These are phyloP conservation scores for Conus canariensis DNA, from an alignment of 2,888 invertebrate species.

Conservation along the genomic window DNA sequence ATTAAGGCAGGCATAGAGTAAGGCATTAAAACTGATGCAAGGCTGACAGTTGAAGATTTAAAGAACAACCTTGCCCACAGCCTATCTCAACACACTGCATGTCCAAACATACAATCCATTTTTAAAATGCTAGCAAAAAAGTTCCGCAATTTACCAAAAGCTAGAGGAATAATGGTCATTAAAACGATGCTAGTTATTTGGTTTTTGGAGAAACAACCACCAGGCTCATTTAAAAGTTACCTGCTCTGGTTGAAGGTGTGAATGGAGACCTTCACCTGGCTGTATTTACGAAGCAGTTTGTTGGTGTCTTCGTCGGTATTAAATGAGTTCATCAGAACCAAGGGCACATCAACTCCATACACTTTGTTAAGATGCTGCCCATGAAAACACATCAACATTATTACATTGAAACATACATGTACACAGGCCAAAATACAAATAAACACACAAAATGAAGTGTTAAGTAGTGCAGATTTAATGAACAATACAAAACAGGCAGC, in stretches of 20 bases:
- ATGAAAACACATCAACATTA: not conserved
- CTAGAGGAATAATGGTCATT: too few relatives aligned
- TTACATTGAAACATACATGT: not conserved
- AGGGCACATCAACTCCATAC: constrained; percentile 95
- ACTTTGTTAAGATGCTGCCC: constrained; percentile 87
- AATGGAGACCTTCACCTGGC: constrained; percentile 91
- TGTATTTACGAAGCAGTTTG: constrained; percentile 94
- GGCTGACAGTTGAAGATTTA: too few relatives aligned
- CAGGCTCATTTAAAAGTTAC: constrained; percentile 55
- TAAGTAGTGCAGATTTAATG: not conserved
- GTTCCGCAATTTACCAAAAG: too few relatives aligned
- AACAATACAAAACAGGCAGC: too few relatives aligned
- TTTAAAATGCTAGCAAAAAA: too few relatives aligned
- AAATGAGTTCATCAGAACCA: constrained; percentile 99
- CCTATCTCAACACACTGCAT: too few relatives aligned
- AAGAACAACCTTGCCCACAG: too few relatives aligned
- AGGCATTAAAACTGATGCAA: too few relatives aligned
- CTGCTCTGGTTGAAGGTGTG: constrained; percentile 99
- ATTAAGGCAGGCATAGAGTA: too few relatives aligned
- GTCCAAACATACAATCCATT: too few relatives aligned
- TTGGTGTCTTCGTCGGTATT: constrained; percentile 99
- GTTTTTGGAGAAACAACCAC: not conserved
- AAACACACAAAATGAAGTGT: too few relatives aligned
- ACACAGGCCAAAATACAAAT: not conserved
- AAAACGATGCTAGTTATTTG: too few relatives aligned